These are phyloP conservation scores for Metopolophium dirhodum DNA, from an alignment of 1,140 invertebrate genomes.

Conservation along the genomic window DNA sequence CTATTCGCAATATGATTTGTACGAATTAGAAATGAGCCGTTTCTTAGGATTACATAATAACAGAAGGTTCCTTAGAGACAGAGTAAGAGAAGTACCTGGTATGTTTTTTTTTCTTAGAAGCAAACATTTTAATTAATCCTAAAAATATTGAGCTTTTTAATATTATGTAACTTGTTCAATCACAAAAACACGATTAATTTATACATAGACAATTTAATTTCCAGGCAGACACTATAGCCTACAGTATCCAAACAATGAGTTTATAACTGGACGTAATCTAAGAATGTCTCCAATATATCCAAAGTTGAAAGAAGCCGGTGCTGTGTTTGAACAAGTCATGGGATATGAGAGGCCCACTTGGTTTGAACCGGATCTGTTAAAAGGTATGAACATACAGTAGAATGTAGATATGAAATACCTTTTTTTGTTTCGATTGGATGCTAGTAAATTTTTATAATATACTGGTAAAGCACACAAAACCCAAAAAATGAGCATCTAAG, in stretches of 20 bases:
- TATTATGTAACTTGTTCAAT: not conserved
- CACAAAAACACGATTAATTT: not conserved
- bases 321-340: conserved; percentile 98
- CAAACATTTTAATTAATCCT: not conserved
- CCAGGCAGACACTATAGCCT: conserved; percentile 79
- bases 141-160: not conserved
- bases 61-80: conserved; percentile 88
- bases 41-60: conserved; percentile 97
- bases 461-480: not conserved
- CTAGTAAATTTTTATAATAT: not conserved
- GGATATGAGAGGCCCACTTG: conserved; percentile 96
- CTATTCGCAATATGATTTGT: conserved; percentile 82
- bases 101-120: conserved; percentile 59
- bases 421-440: not conserved
- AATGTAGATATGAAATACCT: not conserved
- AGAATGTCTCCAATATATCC: conserved; percentile 97
- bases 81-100: conserved; percentile 93
- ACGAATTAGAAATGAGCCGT: conserved; percentile 88
- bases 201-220: conserved; percentile 45
- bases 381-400: not conserved
- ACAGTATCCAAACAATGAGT: conserved; percentile 85
- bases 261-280: conserved; percentile 86
- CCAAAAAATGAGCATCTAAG: not conserved
- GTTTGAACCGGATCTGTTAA: conserved; percentile 71
- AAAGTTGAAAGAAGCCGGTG: conserved; percentile 86